Conservation (phyloP, 2,113 vertebrate species). For the Felis chaus region DNA sequence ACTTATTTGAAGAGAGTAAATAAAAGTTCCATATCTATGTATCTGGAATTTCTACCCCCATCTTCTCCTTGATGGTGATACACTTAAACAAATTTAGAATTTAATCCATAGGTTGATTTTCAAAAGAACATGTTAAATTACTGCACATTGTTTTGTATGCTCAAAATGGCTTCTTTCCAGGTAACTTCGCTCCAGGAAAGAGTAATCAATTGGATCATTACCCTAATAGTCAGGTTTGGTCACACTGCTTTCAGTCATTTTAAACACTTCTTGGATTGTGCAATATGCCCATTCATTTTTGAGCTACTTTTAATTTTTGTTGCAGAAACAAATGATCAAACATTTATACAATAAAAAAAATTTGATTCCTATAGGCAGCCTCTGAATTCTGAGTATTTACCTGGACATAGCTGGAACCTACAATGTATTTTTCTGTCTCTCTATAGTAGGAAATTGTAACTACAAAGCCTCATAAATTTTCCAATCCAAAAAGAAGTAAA, state of each 20-base stretch:
- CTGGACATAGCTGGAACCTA: background rate
- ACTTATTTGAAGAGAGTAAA: background rate
- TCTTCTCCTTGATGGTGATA: background rate
- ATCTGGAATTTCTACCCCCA: background rate
- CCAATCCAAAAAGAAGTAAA: conserved; percentile 25
- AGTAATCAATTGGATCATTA: background rate
- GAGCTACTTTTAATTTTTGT: background rate
- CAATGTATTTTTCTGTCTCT: background rate
- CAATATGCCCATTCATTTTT: background rate
- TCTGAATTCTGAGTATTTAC: background rate
- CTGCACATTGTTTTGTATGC: background rate
- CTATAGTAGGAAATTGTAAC: background rate
- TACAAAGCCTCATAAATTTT: background rate
- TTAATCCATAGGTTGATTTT: background rate
- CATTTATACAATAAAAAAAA: background rate
- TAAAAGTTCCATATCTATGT: background rate
- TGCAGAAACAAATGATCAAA: background rate
- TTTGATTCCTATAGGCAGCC: background rate
- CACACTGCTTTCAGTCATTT: background rate
- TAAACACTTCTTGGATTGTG: background rate
- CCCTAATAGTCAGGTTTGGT: background rate
- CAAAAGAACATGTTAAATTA: background rate
- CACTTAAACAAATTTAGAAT: conserved; percentile 16
- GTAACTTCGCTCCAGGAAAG: background rate
- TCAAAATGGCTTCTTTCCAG: background rate